Base-by-base conservation (phyloP, 2,888 invertebrate species). In the Scotopteryx bipunctaria region DNA sequence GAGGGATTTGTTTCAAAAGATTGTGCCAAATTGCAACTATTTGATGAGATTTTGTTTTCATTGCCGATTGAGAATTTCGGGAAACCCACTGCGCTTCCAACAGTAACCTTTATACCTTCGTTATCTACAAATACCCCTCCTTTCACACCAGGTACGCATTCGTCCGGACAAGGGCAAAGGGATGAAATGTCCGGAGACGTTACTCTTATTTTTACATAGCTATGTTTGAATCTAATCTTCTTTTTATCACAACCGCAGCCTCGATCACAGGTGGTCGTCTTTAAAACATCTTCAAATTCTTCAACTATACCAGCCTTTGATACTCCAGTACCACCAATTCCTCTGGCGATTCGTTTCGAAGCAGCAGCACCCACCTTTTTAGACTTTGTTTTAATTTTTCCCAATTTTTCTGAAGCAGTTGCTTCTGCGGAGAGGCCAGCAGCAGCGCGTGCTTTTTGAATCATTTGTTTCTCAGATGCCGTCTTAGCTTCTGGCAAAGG, bases 211-310 rank as follows among this genome's bases (percentile, higher is more conserved):
- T 83, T 83, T 0, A 84, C 74, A 25, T 83, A 84, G 58, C 85
- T 84, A 25, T 84, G 81, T 59, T 83, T 84, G 59, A 85, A 85
- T 67, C 73, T 69, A 32, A 84, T 83, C 74, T 83, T 84, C 55
- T 83, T 84, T 57, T 76, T 81, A 49, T 82, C 81, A 63, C 83
- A 83, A 2, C 83, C 84, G 58, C 84, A 84, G 13, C 68, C 81
- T 36, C 76, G 67, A 40, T 84, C 83, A 61, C 83, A 83, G 11
- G 70, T 83, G 15, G 78, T 78, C 2, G 75, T 76, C 74, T 81
- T 84, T 1, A 67, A 40, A n/a, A 81, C 64, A 27, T 82, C 78
- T 69, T 83, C 63, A 36, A 69, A 69, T 51, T 77, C 72, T 67
- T 78, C 76, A 5, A 48, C 33, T 21, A 80, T 64, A 1, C 75